Evolutionary conservation across 2,113 vertebrate species (phyloP).

Genomic region (Chamaetylas fuelleborni): DNA sequence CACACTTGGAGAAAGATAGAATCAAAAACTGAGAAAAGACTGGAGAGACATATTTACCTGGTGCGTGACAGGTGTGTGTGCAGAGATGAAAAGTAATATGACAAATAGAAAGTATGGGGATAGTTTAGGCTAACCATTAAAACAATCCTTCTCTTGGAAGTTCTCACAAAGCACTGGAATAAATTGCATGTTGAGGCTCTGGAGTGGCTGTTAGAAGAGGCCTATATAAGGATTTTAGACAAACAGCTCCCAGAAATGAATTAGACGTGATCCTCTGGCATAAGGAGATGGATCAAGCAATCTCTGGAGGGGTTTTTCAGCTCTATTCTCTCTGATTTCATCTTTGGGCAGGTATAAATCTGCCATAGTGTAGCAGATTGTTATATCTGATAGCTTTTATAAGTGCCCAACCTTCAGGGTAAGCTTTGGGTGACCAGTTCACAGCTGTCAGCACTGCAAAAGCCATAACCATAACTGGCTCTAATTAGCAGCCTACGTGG

Average conservation of each 20-base stretch:
- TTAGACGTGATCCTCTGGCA: neutral
- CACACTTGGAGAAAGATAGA: neutral
- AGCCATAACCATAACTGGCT: neutral
- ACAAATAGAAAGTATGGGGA: neutral
- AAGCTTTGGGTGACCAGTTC: conserved; percentile 10
- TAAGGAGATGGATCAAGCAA: neutral
- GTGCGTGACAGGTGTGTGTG: neutral
- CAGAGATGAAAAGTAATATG: neutral
- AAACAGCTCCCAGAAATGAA: neutral
- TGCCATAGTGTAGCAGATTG: neutral
- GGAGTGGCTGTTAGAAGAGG: neutral
- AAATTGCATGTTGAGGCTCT: neutral
- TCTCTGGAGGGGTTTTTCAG: neutral
- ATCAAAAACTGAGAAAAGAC: neutral
- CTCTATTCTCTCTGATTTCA: neutral
- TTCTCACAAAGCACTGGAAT: neutral
- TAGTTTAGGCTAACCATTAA: neutral
- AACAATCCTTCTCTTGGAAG: neutral
- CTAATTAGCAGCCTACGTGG: neutral
- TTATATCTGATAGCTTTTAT: conserved; percentile 6
- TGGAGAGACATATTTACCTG: neutral
- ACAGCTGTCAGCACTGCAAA: neutral
- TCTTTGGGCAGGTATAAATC: neutral
- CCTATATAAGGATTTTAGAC: neutral
- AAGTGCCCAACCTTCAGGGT: neutral